Evolutionary conservation across 2,113 vertebrate genomes (phyloP).

Genomic region (Carassius carassius): DNA sequence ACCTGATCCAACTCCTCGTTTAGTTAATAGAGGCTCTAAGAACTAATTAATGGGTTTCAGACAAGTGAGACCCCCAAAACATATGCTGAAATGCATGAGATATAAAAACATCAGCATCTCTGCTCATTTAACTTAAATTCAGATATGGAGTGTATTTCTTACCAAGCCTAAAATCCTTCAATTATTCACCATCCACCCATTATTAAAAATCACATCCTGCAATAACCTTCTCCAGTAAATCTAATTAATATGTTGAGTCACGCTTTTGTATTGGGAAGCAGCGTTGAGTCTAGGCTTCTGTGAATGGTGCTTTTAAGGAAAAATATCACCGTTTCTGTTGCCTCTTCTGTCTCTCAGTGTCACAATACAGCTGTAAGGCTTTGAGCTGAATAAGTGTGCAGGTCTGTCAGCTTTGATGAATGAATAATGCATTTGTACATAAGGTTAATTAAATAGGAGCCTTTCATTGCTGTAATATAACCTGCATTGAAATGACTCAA

Average conservation of each 20-base stretch:
- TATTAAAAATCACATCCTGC: not conserved
- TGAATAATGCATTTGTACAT: not conserved
- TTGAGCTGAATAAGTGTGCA: not conserved
- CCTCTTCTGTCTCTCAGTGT: not conserved
- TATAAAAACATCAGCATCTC: conserved; percentile 2
- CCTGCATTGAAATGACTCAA: not conserved
- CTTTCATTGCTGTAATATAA: not conserved
- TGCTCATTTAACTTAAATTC: not conserved
- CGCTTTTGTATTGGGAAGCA: not conserved
- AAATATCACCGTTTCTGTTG: conserved; percentile 1
- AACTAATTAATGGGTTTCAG: not conserved
- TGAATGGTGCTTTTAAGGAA: not conserved
- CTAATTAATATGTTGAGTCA: not conserved
- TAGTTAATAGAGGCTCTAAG: not conserved
- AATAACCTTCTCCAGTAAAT: not conserved
- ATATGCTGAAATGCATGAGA: not conserved
- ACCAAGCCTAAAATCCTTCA: not conserved
- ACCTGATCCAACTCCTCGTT: not conserved
- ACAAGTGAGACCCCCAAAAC: not conserved
- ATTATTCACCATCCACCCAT: not conserved
- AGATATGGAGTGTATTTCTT: not conserved
- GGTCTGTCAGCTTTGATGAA: not conserved
- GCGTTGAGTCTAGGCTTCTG: not conserved
- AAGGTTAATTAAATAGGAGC: not conserved
- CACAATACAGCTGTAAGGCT: not conserved